These are phyloP conservation scores for Dolichoris vasculosae DNA, from an alignment of 1,140 invertebrate species.

Conservation along the genomic window DNA sequence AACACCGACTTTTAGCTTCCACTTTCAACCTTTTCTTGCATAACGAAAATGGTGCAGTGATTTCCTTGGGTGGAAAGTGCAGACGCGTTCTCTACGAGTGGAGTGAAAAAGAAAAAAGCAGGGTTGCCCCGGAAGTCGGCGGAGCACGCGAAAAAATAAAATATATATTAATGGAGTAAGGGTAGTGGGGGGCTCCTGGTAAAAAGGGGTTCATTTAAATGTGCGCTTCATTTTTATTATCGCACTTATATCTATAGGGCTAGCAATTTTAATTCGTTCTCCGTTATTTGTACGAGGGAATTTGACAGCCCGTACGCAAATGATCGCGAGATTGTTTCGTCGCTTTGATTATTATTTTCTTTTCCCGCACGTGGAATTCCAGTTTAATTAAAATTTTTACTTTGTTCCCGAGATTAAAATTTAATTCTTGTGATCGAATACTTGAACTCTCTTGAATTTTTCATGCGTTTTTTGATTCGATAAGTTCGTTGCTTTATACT, in stretches of 20 bases:
- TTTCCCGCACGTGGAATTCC: not conserved
- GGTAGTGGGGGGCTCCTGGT: not conserved
- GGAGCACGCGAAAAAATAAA: not conserved
- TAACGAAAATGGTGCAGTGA: constrained; percentile 33
- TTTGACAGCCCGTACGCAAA: not conserved
- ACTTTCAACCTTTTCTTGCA: constrained; percentile 31
- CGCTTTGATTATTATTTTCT: not conserved
- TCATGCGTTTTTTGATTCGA: not conserved
- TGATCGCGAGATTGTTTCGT: not conserved
- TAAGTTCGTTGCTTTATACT: no score
- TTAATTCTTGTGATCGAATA: not conserved
- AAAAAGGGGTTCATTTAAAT: not conserved
- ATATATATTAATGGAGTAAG: not conserved
- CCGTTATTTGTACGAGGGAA: not conserved
- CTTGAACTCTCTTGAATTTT: not conserved
- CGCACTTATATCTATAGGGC: not conserved
- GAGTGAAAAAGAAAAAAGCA: not conserved
- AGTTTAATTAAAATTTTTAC: not conserved
- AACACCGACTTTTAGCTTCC: not conserved
- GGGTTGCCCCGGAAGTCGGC: not conserved
- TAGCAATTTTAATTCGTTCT: not conserved
- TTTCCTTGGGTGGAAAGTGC: constrained; percentile 24
- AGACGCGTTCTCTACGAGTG: not conserved
- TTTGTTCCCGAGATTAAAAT: not conserved
- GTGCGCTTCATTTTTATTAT: not conserved